phyloP scores from a whole-genome alignment of 2,888 invertebrate genomes.

The Gymnoscelis rufifasciata region DNA sequence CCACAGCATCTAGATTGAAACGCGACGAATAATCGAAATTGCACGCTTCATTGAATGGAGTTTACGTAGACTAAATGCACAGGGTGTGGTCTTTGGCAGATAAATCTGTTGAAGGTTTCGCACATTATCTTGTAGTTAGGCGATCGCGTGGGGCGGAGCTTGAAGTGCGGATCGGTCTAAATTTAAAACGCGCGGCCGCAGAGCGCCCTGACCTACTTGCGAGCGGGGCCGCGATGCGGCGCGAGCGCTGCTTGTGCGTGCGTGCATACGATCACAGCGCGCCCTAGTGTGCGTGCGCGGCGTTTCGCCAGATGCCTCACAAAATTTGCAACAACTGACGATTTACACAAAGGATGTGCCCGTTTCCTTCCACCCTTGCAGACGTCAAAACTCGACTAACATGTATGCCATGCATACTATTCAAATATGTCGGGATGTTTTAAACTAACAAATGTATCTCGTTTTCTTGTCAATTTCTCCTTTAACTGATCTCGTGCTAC shows the following conservation, averaged over 20 bases:
- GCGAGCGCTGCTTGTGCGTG: conserved; percentile 63
- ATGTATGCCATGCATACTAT: too few relatives aligned
- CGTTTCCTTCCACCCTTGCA: not conserved
- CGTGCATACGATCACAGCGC: conserved; percentile 43
- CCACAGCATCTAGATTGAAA: too few relatives aligned
- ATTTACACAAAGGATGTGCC: conserved; percentile 3
- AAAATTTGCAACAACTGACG: conserved; percentile 63
- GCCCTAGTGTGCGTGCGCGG: conserved; percentile 59
- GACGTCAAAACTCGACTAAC: too few relatives aligned
- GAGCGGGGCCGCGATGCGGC: conserved; percentile 77
- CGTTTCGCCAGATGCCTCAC: conserved; percentile 72
- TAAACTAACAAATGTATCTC: too few relatives aligned
- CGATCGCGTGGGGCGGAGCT: conserved; percentile 68
- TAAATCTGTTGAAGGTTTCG: conserved; percentile 47
- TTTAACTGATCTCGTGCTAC: too few relatives aligned
- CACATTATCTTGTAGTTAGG: conserved; percentile 58
- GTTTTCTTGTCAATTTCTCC: too few relatives aligned
- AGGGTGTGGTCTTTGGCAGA: conserved; percentile 39
- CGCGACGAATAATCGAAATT: too few relatives aligned
- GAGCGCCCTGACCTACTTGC: conserved; percentile 78
- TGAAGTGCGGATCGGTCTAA: conserved; percentile 76
- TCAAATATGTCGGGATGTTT: too few relatives aligned
- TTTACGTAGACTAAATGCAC: conserved; percentile 1
- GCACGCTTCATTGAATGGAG: too few relatives aligned
- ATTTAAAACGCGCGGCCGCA: conserved; percentile 77